Base-by-base conservation (phyloP, 2,113 vertebrate genomes). In the Sinocyclocheilus anophthalmus region DNA sequence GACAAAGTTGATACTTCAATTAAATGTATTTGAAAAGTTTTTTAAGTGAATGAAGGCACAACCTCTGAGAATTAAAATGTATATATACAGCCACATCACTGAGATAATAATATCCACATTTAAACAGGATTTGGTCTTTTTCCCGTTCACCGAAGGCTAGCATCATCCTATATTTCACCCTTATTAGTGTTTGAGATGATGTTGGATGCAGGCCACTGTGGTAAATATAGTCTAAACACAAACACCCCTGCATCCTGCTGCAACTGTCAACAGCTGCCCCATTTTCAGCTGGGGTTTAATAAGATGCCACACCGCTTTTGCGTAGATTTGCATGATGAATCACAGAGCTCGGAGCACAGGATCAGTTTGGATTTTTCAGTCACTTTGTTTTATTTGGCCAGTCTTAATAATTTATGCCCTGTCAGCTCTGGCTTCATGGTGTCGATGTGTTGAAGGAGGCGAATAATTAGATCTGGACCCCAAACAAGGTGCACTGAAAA, bases 361-460 rank as follows among this genome's bases (percentile, higher is more conserved):
- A 79, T 86, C 81, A 57, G 57, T 70, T 82, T 70, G 63, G 57
- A 69, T 72, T 82, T 87, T 79, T 76, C 42, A 24, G 59, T 86
- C 85, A 86, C 61, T 9, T 80, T 45, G 33, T 85, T 85, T 83
- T 83, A 82, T 83, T 85, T 85, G 83, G 73, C 59, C 61, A 63
- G 55, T 76, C 73, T 50, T 83, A 33, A 72, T 59, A 79, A 84
- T 85, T 81, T 85, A 87, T 80, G 55, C 55, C 20, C 61, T 65
- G 59, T 87, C 85, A 85, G 48, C 30, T 77, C 45, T 61, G 12
- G 42, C 85, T 88, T 86, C 85, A 86, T 82, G 83, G 70, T 86
- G 57, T 39, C 39, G 2, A 24, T 72, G 42, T 63, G 84, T 81
- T 63, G 67, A 57, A 72, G 39, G 9, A 22, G 20, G 16, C n/a